Evolutionary conservation across 2,113 vertebrate species (phyloP).

Genomic region (Hyperoodon ampullatus): DNA sequence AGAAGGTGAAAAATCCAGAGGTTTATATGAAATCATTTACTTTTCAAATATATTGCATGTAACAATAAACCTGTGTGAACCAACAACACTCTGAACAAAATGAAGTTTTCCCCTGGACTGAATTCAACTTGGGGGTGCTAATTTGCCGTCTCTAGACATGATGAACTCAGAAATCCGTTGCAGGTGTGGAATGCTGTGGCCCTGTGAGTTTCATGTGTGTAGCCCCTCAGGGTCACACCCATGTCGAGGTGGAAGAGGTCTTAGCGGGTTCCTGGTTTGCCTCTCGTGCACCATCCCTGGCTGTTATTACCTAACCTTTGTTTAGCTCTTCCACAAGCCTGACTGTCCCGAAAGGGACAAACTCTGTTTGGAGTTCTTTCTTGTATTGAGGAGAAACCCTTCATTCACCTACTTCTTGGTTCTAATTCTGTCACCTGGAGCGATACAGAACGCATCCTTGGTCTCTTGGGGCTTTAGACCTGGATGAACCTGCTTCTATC

Average conservation of each 20-base stretch:
- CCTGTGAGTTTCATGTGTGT: background rate
- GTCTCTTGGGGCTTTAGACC: background rate
- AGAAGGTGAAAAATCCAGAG: background rate
- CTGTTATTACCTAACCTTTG: background rate
- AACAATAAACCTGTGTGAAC: background rate
- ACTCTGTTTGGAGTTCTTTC: background rate
- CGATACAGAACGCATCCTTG: background rate
- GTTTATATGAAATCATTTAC: constrained; percentile 3
- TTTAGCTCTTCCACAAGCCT: background rate
- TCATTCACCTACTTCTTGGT: background rate
- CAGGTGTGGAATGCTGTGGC: background rate
- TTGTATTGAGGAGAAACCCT: background rate
- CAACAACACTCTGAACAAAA: background rate
- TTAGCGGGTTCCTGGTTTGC: background rate
- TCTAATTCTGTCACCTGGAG: background rate
- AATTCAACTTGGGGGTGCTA: background rate
- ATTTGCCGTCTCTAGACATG: background rate
- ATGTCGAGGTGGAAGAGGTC: background rate
- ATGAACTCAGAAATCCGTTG: background rate
- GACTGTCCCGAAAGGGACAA: background rate
- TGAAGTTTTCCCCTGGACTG: background rate
- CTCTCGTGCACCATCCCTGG: background rate
- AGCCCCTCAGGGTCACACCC: background rate
- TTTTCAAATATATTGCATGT: background rate
- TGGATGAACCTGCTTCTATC: background rate